Evolutionary conservation across 1,140 invertebrate species (phyloP).

Genomic region (Drosophila ananassae): DNA sequence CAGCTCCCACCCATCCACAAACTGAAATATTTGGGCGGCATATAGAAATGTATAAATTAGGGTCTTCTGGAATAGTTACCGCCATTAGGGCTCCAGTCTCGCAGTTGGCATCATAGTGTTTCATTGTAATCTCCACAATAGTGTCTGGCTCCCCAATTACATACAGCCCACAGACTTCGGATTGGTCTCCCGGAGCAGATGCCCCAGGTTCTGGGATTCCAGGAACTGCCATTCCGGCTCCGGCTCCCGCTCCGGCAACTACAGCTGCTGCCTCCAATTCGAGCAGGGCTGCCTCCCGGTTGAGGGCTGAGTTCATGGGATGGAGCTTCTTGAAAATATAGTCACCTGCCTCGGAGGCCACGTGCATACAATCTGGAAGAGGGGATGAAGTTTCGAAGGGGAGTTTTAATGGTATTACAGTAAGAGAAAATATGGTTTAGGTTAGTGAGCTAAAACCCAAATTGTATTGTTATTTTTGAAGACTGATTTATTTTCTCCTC

Average conservation of each 20-base stretch:
- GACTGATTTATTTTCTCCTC: neutral
- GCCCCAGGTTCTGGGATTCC: slow-evolving; percentile 44
- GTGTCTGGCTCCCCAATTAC: slow-evolving; percentile 92
- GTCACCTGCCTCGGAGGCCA: slow-evolving; percentile 91
- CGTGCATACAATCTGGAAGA: slow-evolving; percentile 91
- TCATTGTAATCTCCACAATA: slow-evolving; percentile 91
- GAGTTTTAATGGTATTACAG: slow-evolving; percentile 39
- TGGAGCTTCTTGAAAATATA: slow-evolving; percentile 89
- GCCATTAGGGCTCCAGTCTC: slow-evolving; percentile 91
- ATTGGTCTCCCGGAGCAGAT: slow-evolving; percentile 26
- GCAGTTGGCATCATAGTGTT: slow-evolving; percentile 93
- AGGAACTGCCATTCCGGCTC: slow-evolving; percentile 10
- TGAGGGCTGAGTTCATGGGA: slow-evolving; percentile 39
- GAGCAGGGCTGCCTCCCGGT: slow-evolving; percentile 45
- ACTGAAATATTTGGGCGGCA: slow-evolving; percentile 85
- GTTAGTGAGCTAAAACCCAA: too few species aligned
- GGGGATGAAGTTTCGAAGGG: neutral
- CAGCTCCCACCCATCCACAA: slow-evolving; percentile 96
- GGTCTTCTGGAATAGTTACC: slow-evolving; percentile 86
- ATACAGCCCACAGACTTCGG: slow-evolving; percentile 92
- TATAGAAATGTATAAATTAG: slow-evolving; percentile 14
- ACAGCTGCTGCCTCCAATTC: slow-evolving; percentile 49
- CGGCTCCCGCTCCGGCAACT: slow-evolving; percentile 28
- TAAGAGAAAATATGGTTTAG: slow-evolving; percentile 1
- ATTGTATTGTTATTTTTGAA: too few species aligned